Evolutionary conservation across 53 echinoderm and acorn worm species (phyloP).

Genomic region (Echinarachnius parma): DNA sequence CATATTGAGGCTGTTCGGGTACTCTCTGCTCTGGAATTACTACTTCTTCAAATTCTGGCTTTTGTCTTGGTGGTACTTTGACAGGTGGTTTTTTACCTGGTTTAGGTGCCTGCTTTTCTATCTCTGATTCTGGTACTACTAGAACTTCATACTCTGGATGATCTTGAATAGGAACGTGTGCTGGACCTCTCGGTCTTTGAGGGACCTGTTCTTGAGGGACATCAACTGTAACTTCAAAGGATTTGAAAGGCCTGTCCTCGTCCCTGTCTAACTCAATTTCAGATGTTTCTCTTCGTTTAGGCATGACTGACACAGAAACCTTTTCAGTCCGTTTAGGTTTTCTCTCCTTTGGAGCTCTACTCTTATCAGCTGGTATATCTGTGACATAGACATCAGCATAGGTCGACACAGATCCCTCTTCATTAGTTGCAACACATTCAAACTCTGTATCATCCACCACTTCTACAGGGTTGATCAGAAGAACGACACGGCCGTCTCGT

Average conservation of each 20-base stretch:
- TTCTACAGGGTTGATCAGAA: slow-evolving; percentile 75
- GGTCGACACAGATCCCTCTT: slow-evolving; percentile 80
- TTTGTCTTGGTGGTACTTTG: neutral
- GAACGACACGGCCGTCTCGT: slow-evolving; percentile 71
- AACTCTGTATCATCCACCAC: slow-evolving; percentile 87
- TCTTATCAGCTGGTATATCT: slow-evolving; percentile 50
- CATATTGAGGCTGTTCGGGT: slow-evolving; percentile 26
- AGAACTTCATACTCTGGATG: slow-evolving; percentile 33
- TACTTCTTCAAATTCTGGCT: slow-evolving; percentile 53
- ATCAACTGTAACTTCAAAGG: slow-evolving; percentile 55
- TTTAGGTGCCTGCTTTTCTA: slow-evolving; percentile 10
- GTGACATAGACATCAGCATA: slow-evolving; percentile 77
- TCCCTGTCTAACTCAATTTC: slow-evolving; percentile 48
- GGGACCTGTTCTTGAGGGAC: slow-evolving; percentile 39
- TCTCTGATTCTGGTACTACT: slow-evolving; percentile 16
- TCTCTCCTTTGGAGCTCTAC: slow-evolving; percentile 8
- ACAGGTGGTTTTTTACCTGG: neutral
- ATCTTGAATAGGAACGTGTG: slow-evolving; percentile 33
- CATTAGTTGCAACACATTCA: slow-evolving; percentile 84
- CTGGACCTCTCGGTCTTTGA: slow-evolving; percentile 42
- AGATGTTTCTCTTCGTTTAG: slow-evolving; percentile 46
- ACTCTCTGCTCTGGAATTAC: slow-evolving; percentile 22
- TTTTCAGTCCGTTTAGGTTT: slow-evolving; percentile 56
- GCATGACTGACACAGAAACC: slow-evolving; percentile 46
- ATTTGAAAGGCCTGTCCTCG: slow-evolving; percentile 41